phyloP scores from a whole-genome alignment of 2,797 vertebrate genomes.

The Smutsia gigantea region DNA sequence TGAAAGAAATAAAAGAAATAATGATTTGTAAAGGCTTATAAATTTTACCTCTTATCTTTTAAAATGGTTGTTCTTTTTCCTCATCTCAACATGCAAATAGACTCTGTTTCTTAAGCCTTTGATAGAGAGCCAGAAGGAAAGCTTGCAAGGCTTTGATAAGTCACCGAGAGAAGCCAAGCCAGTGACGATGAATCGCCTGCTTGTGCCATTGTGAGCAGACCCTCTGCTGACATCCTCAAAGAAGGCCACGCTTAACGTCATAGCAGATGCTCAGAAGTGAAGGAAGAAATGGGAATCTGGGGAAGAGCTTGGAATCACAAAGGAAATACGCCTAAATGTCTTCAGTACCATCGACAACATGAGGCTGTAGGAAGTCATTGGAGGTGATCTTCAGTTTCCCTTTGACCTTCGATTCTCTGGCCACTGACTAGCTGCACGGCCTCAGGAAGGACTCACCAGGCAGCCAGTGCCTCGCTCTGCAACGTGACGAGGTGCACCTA shows the following conservation, averaged over 20 bases:
- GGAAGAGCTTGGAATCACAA: no score
- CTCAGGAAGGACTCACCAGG: accelerated
- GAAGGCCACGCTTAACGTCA: accelerated
- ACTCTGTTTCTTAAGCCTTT: conserved; percentile 14
- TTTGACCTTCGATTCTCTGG: accelerated
- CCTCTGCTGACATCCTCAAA: neutral
- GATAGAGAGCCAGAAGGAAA: conserved; percentile 1
- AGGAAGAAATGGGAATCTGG: neutral
- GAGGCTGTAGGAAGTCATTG: neutral
- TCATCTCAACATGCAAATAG: conserved; percentile 62
- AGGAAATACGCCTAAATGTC: no score
- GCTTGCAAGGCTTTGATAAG: neutral
- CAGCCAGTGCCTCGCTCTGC: neutral
- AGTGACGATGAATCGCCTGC: neutral
- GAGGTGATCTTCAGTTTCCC: accelerated
- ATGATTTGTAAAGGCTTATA: conserved; percentile 59
- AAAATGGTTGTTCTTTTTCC: conserved; percentile 44
- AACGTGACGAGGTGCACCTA: accelerated
- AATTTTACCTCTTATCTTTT: conserved; percentile 67
- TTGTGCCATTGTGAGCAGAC: neutral
- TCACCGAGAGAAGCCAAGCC: neutral
- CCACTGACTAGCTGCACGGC: neutral
- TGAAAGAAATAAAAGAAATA: conserved; percentile 57
- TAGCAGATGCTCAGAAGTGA: neutral
- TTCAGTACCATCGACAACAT: accelerated